These are phyloP conservation scores for Colistium nudipinnis DNA, from an alignment of 2,113 vertebrate genomes.

Conservation along the genomic window DNA sequence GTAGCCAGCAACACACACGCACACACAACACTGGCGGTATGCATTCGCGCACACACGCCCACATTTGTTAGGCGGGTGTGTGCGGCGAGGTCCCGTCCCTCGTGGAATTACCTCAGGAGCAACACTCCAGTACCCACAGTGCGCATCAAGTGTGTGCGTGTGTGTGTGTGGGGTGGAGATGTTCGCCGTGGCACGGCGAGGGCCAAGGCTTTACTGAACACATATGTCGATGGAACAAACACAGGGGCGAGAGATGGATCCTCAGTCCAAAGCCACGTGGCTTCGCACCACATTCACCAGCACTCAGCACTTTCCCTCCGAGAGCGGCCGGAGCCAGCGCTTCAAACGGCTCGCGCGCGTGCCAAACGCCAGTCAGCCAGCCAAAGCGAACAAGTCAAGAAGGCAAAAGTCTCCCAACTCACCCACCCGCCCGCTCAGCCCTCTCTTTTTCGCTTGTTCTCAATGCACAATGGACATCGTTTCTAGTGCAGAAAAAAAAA, in stretches of 20 bases:
- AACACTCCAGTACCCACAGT: conserved; percentile 62
- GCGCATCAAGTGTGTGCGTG: conserved; percentile 71
- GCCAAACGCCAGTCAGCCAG: conserved; percentile 53
- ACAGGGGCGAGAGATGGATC: conserved; percentile 46
- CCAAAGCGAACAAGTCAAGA: conserved; percentile 48
- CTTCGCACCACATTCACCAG: conserved; percentile 69
- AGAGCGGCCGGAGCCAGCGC: conserved; percentile 38
- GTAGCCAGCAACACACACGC: conserved; percentile 56
- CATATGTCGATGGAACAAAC: conserved; percentile 75
- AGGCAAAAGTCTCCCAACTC: conserved; percentile 32
- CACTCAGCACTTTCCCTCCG: conserved; percentile 75
- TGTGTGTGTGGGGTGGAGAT: conserved; percentile 14
- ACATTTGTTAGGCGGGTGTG: conserved; percentile 63
- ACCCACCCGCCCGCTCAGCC: conserved; percentile 3
- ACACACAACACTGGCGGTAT: conserved; percentile 35
- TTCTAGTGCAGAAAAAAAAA: neutral
- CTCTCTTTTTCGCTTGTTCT: conserved; percentile 4
- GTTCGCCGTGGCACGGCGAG: conserved; percentile 29
- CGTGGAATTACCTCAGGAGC: conserved; percentile 63
- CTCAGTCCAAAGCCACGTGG: conserved; percentile 64
- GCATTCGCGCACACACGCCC: conserved; percentile 33
- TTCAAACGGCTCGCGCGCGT: conserved; percentile 28
- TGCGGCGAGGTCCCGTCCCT: conserved; percentile 59
- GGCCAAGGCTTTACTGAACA: conserved; percentile 70
- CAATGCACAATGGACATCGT: neutral